phyloP scores from a whole-genome alignment of 2,888 invertebrate genomes.

The Zygogramma bicolorata region DNA sequence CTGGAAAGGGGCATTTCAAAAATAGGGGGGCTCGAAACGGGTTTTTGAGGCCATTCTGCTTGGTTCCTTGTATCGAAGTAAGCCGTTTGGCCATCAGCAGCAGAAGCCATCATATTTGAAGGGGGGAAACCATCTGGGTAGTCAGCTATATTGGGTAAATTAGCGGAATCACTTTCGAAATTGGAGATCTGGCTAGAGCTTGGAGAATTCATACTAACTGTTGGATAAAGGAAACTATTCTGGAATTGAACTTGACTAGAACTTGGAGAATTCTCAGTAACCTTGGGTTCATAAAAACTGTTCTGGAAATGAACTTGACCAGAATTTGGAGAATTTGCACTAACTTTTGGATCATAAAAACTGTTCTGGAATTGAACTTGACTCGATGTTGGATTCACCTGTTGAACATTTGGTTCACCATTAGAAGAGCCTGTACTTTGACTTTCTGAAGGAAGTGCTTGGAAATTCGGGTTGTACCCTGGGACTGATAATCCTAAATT shows the following conservation, averaged over 20 bases:
- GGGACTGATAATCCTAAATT: background rate
- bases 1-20: background rate
- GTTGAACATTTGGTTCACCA: background rate
- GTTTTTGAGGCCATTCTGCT: too few relatives aligned
- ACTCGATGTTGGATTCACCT: background rate
- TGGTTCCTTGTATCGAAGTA: too few relatives aligned
- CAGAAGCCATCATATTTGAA: too few relatives aligned
- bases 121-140: constrained; percentile 20
- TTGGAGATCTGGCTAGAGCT: too few relatives aligned
- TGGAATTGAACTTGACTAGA: too few relatives aligned
- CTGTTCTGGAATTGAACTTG: background rate
- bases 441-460: background rate
- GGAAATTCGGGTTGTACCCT: background rate
- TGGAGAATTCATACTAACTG: too few relatives aligned
- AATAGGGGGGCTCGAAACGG: background rate
- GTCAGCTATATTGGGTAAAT: constrained; percentile 15
- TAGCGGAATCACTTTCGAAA: too few relatives aligned
- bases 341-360: background rate
- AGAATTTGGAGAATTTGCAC: background rate
- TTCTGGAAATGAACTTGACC: background rate
- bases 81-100: too few relatives aligned
- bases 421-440: background rate
- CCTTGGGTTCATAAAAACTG: background rate
- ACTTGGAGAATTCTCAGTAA: too few relatives aligned
- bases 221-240: too few relatives aligned